Base-by-base conservation (phyloP, 2,113 vertebrate genomes). In the Catharus minimus region DNA sequence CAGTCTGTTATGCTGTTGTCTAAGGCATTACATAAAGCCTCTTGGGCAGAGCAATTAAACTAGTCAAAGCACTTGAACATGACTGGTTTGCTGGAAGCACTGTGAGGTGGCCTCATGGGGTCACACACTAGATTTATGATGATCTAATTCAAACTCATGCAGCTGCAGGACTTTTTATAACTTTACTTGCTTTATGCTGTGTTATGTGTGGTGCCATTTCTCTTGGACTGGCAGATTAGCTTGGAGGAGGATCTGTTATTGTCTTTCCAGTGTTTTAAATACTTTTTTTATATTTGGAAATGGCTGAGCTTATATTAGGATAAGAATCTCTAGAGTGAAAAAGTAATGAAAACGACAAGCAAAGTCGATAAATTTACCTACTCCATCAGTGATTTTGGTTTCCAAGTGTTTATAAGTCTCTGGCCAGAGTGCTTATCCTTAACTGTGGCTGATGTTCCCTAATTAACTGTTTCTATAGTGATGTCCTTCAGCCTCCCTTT, bases 401-500 rank as follows among this genome's bases (percentile, higher is more conserved):
- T 78, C 64, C 44, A 77, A 90, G 28, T 91, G 58, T 89, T 85
- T 87, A 73, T 82, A 89, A 74, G 15, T 58, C 44, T 90, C 52
- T 62, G 64, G 55, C 28, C 55, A 61, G 41, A 76, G 55, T 30
- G 20, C 28, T 47, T 91, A 10, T 72, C 46, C 66, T 87, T 67
- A 72, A 43, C 55, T 46, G 46, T 50, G 75, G 71, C 39, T 79
- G 74, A 92, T 73, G 57, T 87, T 92, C 62, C 84, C 44, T 79
- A 76, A 77, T 78, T 89, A 88, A 78, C 49, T 76, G 84, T 89
- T 87, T 87, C 77, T 87, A 82, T 61, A 87, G 84, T 44, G 60
- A 89, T 93, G 62, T 76, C 62, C 73, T 84, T 84, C 84, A 90
- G n/a, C 18, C 20, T 91, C 16, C 38, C 24, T 79, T 79, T 89